These are phyloP conservation scores for Heterotilapia buettikoferi DNA, from an alignment of 2,113 vertebrate genomes.

Conservation along the genomic window DNA sequence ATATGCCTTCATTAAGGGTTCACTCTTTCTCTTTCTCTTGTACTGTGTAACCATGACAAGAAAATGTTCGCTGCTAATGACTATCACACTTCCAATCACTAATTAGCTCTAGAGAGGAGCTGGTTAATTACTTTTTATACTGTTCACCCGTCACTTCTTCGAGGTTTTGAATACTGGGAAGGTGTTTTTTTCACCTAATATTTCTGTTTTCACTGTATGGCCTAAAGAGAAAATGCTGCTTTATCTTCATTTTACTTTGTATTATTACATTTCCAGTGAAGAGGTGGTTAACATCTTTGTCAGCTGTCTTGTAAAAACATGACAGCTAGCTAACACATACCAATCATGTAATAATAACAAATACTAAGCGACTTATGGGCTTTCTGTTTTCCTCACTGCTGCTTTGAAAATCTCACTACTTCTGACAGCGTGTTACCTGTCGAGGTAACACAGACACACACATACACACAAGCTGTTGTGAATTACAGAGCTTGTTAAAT, in stretches of 20 bases:
- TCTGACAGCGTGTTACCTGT: neutral
- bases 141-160: constrained; percentile 31
- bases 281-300: neutral
- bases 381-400: neutral
- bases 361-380: neutral
- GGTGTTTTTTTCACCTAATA: neutral
- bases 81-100: constrained; percentile 49
- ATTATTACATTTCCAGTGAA: neutral
- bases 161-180: constrained; percentile 13
- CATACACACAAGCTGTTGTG: neutral
- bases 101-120: constrained; percentile 51
- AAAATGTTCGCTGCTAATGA: constrained; percentile 38
- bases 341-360: neutral
- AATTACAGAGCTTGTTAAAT: neutral
- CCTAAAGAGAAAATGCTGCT: neutral
- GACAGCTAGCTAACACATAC: neutral
- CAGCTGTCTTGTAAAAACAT: neutral
- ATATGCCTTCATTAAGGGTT: neutral
- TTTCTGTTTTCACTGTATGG: neutral
- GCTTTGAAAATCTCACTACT: neutral
- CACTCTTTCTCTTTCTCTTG: neutral
- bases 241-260: neutral
- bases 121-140: constrained; percentile 59
- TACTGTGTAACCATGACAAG: constrained; percentile 3
- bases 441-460: neutral